Percentiles rank a stretch among this genome's conserved stretches.
Conservation (phyloP, 1,140 invertebrate genomes). For the Eriocheir sinensis region DNA sequence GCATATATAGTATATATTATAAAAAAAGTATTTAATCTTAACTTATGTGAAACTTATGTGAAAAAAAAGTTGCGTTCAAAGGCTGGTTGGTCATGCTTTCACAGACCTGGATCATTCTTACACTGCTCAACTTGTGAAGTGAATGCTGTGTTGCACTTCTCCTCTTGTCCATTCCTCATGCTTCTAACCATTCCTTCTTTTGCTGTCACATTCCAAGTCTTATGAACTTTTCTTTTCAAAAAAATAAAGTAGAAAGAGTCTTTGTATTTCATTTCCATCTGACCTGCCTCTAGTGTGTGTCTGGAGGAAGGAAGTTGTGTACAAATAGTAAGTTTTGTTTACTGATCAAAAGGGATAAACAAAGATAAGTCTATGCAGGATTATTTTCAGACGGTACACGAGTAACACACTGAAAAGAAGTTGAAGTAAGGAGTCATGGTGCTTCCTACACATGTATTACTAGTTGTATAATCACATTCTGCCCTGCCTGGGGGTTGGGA, state of each 20-base stretch:
- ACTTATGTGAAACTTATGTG: background rate
- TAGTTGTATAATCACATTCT: too few species aligned
- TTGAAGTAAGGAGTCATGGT: too few species aligned
- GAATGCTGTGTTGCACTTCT: constrained; percentile 18
- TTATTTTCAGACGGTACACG: too few species aligned
- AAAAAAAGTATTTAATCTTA: background rate
- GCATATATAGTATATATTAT: background rate
- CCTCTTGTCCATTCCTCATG: background rate
- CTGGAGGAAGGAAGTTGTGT: too few species aligned
- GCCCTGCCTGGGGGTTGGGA: too few species aligned
- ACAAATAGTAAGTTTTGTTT: too few species aligned
- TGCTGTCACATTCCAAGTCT: constrained; percentile 62
- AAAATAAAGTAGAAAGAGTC: constrained; percentile 40
- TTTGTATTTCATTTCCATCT: too few species aligned
- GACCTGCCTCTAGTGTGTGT: too few species aligned
- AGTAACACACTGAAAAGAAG: too few species aligned
- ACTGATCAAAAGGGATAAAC: too few species aligned
- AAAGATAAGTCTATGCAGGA: too few species aligned
- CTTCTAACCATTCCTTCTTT: constrained; percentile 26
- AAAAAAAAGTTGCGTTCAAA: background rate
- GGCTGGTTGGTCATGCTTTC: background rate
- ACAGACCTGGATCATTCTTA: background rate
- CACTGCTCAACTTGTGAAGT: background rate
- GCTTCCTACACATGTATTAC: too few species aligned
- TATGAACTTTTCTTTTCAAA: constrained; percentile 45